phyloP scores from a whole-genome alignment of 2,888 invertebrate genomes.

The Trissoscelio sp. region DNA sequence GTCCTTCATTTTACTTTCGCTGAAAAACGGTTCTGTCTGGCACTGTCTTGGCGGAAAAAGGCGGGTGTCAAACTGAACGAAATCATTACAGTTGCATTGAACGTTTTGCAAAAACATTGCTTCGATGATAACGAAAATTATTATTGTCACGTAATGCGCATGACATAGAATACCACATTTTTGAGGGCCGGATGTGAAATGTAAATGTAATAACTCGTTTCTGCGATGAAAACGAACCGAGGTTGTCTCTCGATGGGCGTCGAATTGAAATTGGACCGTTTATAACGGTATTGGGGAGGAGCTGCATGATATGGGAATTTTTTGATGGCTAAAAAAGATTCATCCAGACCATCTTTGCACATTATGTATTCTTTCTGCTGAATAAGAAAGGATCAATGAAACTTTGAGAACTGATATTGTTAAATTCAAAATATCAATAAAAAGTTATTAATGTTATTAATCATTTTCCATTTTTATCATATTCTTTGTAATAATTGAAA shows the following conservation, averaged over 20 bases:
- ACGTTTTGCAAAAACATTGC: background rate
- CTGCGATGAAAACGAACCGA: conserved; percentile 17
- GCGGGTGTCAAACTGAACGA: conserved; percentile 16
- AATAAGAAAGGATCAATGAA: too few species aligned
- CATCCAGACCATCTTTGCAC: background rate
- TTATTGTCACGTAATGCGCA: conserved; percentile 11
- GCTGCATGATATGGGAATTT: conserved; percentile 48
- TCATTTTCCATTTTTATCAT: too few species aligned
- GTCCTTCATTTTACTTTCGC: conserved; percentile 54
- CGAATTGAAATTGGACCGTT: conserved; percentile 60
- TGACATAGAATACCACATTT: background rate
- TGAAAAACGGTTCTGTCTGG: conserved; percentile 27
- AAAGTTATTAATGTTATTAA: too few species aligned
- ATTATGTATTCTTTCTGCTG: background rate
- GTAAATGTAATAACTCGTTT: conserved; percentile 63
- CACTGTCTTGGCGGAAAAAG: conserved; percentile 36
- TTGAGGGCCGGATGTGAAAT: conserved; percentile 51
- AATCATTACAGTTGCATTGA: conserved; percentile 8
- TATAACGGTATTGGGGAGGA: conserved; percentile 65
- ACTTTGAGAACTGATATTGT: too few species aligned
- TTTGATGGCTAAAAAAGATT: conserved; percentile 35
- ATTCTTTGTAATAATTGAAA: too few species aligned
- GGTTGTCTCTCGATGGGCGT: conserved; percentile 48
- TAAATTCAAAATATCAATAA: too few species aligned
- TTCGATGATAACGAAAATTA: background rate